Evolutionary conservation across 37 sponge, comb jelly and placozoan genomes (phyloP), one percentile per base, ranked within the genome.

Genomic region (Amphimedon queenslandica): DNA sequence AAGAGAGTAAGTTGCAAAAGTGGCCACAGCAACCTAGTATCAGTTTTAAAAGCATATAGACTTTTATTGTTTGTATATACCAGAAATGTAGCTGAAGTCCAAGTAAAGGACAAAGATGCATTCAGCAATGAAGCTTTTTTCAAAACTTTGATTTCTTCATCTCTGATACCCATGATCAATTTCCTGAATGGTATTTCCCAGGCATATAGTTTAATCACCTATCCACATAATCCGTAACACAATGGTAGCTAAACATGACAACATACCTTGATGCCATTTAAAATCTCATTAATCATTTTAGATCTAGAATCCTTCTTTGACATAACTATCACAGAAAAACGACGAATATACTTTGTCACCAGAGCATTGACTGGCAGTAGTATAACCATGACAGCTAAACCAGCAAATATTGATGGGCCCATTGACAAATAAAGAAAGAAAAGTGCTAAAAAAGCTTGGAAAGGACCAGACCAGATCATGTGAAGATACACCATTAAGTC

Each of bases 141-240:
- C 55, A 98, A 43, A 29, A 78, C 67, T 23, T 55, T 72, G 79
- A 98, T 72, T 41, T 98, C 99, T 27, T 74, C 30, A 1, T 43
- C 32, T 18, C 99, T 71, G 16, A 98, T 81, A 8, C 51, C 71
- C 40, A 67, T 57, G 24, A 98, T 79, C 36, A 73, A 13, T 47
- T 13, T 8, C 51, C 13, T 47, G 51, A 47, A 47, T 18, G 51
- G 51, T 47, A 73, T 67, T 78, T 98, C 99, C 99, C 99, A 98
- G 1, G 95, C 95, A 69, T 98, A 94, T 67, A 98, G 77, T 63
- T 98, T 98, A 70, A 98, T 94, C 61, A 98, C 99, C 82, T 93
- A 55, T 21, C 51, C 8, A 47, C 20, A 40, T 42, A 69, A 29
- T 24, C 24, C 8, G 64, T 11, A 8, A 28, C 18, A 61, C n/a